phyloP scores from a whole-genome alignment of 2,113 vertebrate genomes.

The Sigmodon hispidus region DNA sequence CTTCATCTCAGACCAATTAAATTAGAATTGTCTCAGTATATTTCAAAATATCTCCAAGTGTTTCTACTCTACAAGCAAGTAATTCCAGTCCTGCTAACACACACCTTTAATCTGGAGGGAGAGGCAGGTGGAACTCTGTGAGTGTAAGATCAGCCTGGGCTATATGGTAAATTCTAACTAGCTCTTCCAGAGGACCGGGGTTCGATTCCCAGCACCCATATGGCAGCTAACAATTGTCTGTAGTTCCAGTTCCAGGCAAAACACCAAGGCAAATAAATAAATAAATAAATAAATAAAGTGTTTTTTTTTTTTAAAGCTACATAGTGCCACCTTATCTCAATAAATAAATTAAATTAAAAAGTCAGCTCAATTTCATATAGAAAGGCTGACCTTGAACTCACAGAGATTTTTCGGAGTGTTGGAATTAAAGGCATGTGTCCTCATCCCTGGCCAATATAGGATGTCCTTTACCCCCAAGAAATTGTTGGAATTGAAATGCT shows the following conservation, averaged over 20 bases:
- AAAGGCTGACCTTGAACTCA: background rate
- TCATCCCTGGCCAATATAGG: background rate
- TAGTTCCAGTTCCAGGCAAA: no score
- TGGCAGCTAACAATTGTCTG: no score
- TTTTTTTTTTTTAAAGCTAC: no score
- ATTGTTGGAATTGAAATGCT: background rate
- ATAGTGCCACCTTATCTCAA: background rate
- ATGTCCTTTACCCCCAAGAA: conserved; percentile 1
- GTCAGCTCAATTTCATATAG: background rate
- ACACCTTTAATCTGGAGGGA: background rate
- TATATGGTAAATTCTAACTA: background rate
- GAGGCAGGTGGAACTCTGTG: background rate
- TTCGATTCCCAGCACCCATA: no score
- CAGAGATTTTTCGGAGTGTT: background rate
- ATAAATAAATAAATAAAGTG: no score
- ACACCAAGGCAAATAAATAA: no score
- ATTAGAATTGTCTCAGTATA: background rate
- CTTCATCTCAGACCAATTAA: background rate
- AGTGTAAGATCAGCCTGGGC: background rate
- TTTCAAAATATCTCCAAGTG: background rate
- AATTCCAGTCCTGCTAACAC: background rate
- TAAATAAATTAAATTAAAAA: background rate
- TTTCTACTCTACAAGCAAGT: background rate
- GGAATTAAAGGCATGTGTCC: background rate
- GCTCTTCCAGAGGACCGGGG: no score